phyloP scores from a whole-genome alignment of 2,113 vertebrate species.

The Burhinus bistriatus region DNA sequence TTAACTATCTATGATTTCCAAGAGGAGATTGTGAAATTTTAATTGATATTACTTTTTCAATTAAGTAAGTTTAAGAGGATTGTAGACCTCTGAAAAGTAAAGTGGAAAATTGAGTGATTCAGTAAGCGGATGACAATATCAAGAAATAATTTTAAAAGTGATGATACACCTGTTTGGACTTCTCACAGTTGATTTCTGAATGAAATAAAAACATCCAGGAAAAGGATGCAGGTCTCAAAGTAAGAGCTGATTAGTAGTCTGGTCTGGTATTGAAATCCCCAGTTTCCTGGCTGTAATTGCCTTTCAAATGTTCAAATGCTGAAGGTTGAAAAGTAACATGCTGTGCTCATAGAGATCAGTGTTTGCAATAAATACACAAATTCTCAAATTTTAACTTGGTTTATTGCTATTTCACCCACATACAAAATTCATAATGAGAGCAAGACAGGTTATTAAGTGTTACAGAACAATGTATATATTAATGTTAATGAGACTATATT shows the following conservation, averaged over 20 bases:
- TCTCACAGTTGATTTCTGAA: neutral
- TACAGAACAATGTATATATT: conserved; percentile 22
- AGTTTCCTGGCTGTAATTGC: conserved; percentile 22
- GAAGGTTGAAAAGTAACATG: conserved; percentile 20
- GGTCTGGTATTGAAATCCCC: neutral
- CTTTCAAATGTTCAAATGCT: conserved; percentile 31
- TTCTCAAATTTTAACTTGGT: conserved; percentile 10
- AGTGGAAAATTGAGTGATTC: neutral
- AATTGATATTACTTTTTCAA: neutral
- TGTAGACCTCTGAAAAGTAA: neutral
- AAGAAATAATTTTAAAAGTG: neutral
- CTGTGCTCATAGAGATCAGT: conserved; percentile 12
- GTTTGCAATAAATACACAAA: conserved; percentile 11
- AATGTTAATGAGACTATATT: neutral
- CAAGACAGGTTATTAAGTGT: conserved; percentile 26
- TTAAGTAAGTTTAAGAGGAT: neutral
- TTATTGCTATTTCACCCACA: conserved; percentile 27
- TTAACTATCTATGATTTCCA: neutral
- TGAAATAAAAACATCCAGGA: neutral
- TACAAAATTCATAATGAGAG: neutral
- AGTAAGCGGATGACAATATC: neutral
- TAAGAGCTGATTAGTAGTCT: conserved; percentile 23
- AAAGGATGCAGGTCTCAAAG: neutral
- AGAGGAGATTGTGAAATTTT: neutral
- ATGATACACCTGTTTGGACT: neutral